Evolutionary conservation across 53 echinoderm and acorn worm genomes (phyloP), one percentile per base, ranked within the genome.

Genomic region (Zoroaster sp.): DNA sequence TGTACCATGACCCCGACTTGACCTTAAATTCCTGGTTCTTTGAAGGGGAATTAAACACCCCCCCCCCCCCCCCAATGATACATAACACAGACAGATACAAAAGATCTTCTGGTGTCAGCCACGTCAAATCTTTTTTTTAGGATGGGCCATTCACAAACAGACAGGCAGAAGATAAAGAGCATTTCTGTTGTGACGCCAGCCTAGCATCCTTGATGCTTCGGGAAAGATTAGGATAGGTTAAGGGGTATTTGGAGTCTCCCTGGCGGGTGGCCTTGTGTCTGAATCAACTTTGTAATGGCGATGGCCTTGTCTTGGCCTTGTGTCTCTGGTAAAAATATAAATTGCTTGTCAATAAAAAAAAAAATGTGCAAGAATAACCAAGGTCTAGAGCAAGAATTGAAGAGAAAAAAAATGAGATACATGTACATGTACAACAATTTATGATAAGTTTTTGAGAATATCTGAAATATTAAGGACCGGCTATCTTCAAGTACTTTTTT

Each of bases 21-120:
- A 78, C 78, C 78, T 78, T 78, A 78, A 78, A 78, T 78, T 78
- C 78, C 78, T 78, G 15, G 8, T 11, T n/a, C 78, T 78, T 11
- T 78, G 35, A 38, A 78, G 36, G 38, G 77, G 63, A 20, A 53
- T 38, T 53, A 55, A 45, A 34, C 43, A 20, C 4, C 74, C n/a
- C 21, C 75, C 75, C 21, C 43, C 47, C 44, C 2, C 12, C 33
- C 17, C 76, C 45, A 37, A 15, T 13, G 43, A 74, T 41, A 41
- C 41, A 21, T 8, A 44, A 43, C 36, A 73, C 39, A 2, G 20
- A 4, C 20, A 17, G 14, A 38, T 69, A 33, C 34, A 35, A 17
- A 69, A 69, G 34, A 69, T 35, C 70, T 35, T 33, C 33, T 35
- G 0, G 15, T 69, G 34, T 35, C 33, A 69, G 70, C 70, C 34